phyloP scores from a whole-genome alignment of 2,113 vertebrate species.

The Serinus canaria region DNA sequence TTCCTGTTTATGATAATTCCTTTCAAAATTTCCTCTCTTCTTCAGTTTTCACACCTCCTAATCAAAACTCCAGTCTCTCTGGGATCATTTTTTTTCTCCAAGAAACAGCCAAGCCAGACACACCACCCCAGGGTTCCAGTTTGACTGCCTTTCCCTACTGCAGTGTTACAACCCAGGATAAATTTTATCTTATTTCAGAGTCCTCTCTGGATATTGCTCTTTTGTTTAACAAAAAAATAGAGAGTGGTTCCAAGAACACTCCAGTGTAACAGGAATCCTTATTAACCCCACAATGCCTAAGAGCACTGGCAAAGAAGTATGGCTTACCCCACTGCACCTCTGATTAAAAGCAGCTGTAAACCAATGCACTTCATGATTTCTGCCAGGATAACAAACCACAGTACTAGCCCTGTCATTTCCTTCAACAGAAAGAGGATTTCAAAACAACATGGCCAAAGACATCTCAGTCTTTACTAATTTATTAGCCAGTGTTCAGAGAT shows the following conservation, averaged over 20 bases:
- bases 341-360: not conserved
- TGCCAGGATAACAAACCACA: not conserved
- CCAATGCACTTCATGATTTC: not conserved
- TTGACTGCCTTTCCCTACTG: not conserved
- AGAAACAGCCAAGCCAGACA: not conserved
- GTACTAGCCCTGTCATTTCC: not conserved
- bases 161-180: not conserved
- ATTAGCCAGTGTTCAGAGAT: not conserved
- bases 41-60: not conserved
- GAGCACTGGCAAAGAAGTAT: not conserved
- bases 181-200: not conserved
- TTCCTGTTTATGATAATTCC: not conserved
- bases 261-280: not conserved
- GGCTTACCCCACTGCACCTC: not conserved
- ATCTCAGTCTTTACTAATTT: not conserved
- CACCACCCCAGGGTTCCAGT: not conserved
- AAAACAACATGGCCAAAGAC: not conserved
- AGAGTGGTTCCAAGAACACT: not conserved
- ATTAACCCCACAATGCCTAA: not conserved
- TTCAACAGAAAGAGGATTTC: not conserved
- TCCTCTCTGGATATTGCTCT: not conserved
- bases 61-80: not conserved
- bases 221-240: not conserved
- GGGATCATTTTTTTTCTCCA: not conserved
- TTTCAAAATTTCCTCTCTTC: not conserved